phyloP scores from a whole-genome alignment of 2,888 invertebrate genomes.

The Euzophera pinguis region DNA sequence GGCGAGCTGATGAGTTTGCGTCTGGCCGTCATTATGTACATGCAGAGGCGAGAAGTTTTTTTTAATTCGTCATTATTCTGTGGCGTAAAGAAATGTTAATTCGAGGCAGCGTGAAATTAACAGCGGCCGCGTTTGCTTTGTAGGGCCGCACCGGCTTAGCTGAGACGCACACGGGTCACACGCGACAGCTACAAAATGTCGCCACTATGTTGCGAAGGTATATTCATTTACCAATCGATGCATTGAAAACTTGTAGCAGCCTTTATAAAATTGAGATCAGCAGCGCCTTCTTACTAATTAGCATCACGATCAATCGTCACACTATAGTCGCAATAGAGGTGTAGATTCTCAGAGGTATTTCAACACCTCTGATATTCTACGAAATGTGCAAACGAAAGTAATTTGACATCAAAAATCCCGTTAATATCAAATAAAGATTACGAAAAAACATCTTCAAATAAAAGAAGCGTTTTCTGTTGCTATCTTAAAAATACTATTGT shows the following conservation, averaged over 20 bases:
- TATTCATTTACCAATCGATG: not conserved
- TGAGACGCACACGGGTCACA: not conserved
- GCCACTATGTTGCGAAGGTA: not conserved
- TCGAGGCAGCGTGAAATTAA: conserved; percentile 81
- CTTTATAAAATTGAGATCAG: no score
- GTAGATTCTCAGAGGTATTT: no score
- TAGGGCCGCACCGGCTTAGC: conserved; percentile 63
- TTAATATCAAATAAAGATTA: no score
- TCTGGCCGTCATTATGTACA: conserved; percentile 70
- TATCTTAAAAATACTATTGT: not conserved
- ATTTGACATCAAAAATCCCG: no score
- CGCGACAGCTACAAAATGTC: not conserved
- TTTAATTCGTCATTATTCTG: conserved; percentile 80
- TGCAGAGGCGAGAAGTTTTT: conserved; percentile 74
- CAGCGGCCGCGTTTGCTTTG: conserved; percentile 74
- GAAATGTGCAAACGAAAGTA: no score
- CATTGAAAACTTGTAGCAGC: no score
- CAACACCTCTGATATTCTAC: no score
- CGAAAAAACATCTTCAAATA: no score
- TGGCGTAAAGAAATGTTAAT: conserved; percentile 81
- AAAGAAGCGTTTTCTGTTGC: not conserved
- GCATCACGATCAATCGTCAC: no score
- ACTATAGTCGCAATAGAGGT: no score
- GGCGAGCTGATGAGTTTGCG: conserved; percentile 71
- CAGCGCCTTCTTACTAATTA: not conserved